phyloP scores from a whole-genome alignment of 2,113 vertebrate species.

The Carassius carassius region DNA sequence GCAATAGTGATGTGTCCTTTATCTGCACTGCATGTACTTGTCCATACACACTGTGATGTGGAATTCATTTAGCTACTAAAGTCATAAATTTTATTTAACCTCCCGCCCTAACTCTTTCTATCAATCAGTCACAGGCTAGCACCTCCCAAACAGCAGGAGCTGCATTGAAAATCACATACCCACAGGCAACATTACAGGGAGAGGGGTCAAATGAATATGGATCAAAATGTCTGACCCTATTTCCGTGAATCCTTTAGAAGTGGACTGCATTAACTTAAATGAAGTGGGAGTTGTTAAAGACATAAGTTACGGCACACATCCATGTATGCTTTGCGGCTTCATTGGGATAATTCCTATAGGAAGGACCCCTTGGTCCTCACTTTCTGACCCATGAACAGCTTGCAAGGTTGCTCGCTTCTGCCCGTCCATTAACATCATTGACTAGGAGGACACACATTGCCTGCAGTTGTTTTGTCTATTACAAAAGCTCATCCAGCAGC shows the following conservation, averaged over 20 bases:
- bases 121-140: neutral
- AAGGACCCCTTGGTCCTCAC: neutral
- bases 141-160: neutral
- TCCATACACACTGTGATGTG: neutral
- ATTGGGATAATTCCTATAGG: neutral
- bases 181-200: neutral
- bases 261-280: slow-evolving; percentile 71
- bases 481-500: slow-evolving; percentile 18
- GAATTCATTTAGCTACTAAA: neutral
- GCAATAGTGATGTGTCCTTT: neutral
- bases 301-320: slow-evolving; percentile 59
- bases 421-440: neutral
- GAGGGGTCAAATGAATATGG: slow-evolving; percentile 46
- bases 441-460: neutral
- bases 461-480: neutral
- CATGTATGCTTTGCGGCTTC: slow-evolving; percentile 25
- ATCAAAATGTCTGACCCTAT: slow-evolving; percentile 34
- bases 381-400: neutral
- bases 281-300: slow-evolving; percentile 69
- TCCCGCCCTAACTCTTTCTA: neutral
- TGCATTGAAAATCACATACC: slow-evolving; percentile 20
- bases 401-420: neutral
- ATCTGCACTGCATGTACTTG: neutral
- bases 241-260: slow-evolving; percentile 51
- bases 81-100: neutral